Conservation (phyloP, 2,797 vertebrate genomes). For the Nannoperca obscura region DNA sequence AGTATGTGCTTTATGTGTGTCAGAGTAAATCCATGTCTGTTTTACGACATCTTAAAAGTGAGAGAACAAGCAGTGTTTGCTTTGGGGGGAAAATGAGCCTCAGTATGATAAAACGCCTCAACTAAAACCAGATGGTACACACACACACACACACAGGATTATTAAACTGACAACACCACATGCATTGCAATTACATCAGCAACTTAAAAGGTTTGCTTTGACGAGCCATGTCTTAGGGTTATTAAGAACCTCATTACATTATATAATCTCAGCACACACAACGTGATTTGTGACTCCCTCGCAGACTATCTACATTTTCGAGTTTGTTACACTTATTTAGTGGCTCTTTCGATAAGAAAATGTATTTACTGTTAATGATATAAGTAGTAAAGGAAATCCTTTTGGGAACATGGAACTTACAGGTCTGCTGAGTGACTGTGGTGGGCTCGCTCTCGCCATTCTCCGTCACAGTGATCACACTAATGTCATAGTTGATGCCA, state of each 20-base stretch:
- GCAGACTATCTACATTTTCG: background rate
- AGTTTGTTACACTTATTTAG: background rate
- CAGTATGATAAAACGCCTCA: conserved; percentile 58
- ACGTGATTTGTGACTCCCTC: conserved; percentile 12
- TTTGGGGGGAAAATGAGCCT: conserved; percentile 62
- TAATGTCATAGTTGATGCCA: conserved; percentile 98
- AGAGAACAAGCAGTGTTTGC: conserved; percentile 57
- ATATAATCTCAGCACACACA: conserved; percentile 23
- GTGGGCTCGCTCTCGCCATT: conserved; percentile 95
- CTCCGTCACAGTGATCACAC: conserved; percentile 94
- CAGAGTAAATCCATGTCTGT: conserved; percentile 30
- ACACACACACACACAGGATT: conserved; percentile 14
- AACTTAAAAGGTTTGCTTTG: conserved; percentile 43
- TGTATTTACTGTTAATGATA: background rate
- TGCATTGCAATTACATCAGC: conserved; percentile 53
- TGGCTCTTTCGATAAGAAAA: background rate
- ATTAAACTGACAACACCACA: conserved; percentile 62
- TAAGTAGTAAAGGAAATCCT: background rate
- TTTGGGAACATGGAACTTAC: conserved; percentile 82
- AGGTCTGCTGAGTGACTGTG: conserved; percentile 95
- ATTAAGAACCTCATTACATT: conserved; percentile 36
- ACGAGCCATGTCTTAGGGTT: conserved; percentile 39
- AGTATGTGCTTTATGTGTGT: conserved; percentile 15
- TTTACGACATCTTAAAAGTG: conserved; percentile 70
- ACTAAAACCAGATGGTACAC: conserved; percentile 75